A percentile compares a stretch with the other conserved stretches of the same genome.
Conservation (phyloP, 2,888 invertebrate genomes). For the Carterocephalus palaemon region DNA sequence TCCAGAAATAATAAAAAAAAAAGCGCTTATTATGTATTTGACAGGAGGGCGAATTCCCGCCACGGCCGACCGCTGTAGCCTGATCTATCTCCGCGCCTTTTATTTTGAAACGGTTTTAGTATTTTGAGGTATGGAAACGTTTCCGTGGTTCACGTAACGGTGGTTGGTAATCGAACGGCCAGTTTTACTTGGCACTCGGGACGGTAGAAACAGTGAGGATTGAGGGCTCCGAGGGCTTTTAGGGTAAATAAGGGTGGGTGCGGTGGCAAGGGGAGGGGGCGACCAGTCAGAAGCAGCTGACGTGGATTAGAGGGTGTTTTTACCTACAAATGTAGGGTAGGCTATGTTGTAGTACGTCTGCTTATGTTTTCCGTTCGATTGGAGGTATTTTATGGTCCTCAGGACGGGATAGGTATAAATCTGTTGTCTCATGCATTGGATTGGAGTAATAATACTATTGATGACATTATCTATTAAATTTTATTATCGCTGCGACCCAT, state of each 20-base stretch:
- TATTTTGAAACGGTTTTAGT: conserved; percentile 22
- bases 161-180: conserved; percentile 41
- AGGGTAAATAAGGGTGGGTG: conserved; percentile 49
- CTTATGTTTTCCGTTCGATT: conserved; percentile 36
- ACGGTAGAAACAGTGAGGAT: conserved; percentile 34
- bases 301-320: conserved; percentile 73
- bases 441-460: too few relatives aligned
- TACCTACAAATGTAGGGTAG: conserved; percentile 63
- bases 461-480: too few relatives aligned
- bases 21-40: conserved; percentile 67
- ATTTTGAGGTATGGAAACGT: conserved; percentile 32
- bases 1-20: conserved; percentile 47
- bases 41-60: conserved; percentile 50
- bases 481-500: too few relatives aligned
- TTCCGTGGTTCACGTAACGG: conserved; percentile 39
- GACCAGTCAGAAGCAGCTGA: conserved; percentile 76
- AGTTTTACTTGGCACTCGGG: conserved; percentile 44
- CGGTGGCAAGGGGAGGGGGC: conserved; percentile 40
- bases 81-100: conserved; percentile 38
- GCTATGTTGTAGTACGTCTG: conserved; percentile 38
- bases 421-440: background rate
- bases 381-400: conserved; percentile 8
- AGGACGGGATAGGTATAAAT: background rate
- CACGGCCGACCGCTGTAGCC: conserved; percentile 37
- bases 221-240: conserved; percentile 41